Evolutionary conservation across 2,797 vertebrate genomes (phyloP), one percentile per base, ranked within the genome.

Genomic region (Bradypodion pumilum): DNA sequence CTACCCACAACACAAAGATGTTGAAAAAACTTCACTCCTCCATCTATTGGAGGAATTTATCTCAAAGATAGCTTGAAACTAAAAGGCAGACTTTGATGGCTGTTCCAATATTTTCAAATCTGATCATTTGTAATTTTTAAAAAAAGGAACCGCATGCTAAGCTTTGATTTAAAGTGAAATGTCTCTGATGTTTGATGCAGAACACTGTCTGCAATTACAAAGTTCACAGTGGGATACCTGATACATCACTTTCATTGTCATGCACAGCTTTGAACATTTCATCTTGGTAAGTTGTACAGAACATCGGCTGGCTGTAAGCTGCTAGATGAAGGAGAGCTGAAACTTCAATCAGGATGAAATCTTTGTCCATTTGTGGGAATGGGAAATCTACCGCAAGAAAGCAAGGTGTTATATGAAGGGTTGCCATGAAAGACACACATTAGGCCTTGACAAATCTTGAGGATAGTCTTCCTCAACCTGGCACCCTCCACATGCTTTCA

Each of bases 211-310:
- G 75, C 7, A 29, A 25, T 85, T 69, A 52, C 0, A 15, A 63
- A 76, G n/a, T 42, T 73, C n/a, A 29, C 0, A 86, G 15, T 0
- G 0, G 8, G 60, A 49, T 68, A 85, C 86, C 85, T 88, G 25
- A 15, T 37, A 13, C 78, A 83, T 78, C 25, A 27, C 62, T 66
- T 21, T n/a, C 62, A 35, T 13, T 60, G 60, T 63, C 0, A 81
- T 59, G 68, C 59, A 74, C 44, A 37, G 1, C 79, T 80, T 77
- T 1, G 2, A 83, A 82, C 87, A 68, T 85, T 46, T 75, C 52
- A 10, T 15, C 46, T 83, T n/a, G 44, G 0, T 44, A 56, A 19
- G 35, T 75, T 73, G 44, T 1, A 79, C 4, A 25, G 37, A 81
- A 42, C 75, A 88, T 44, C 8, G 76, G 74, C 23, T 76, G 25